These are phyloP conservation scores for Theonella swinhoei DNA, from an alignment of 37 sponge, comb jelly and placozoan species.

Conservation along the genomic window DNA sequence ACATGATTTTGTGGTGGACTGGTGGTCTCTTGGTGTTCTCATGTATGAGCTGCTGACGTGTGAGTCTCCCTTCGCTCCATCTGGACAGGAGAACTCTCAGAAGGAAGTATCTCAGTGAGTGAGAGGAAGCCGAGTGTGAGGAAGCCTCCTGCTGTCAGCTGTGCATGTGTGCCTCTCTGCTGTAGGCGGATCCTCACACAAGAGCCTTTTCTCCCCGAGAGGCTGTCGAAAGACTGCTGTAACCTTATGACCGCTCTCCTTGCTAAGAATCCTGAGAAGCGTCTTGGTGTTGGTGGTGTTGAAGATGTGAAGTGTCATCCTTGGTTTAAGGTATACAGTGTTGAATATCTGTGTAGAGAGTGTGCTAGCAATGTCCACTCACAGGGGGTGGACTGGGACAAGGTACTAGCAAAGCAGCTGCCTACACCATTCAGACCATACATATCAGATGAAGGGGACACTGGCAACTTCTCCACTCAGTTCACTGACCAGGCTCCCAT, in stretches of 20 bases:
- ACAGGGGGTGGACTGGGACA: conserved; percentile 74
- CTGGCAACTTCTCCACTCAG: conserved; percentile 92
- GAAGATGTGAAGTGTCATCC: conserved; percentile 80
- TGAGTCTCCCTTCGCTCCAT: conserved; percentile 89
- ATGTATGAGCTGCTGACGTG: conserved; percentile 92
- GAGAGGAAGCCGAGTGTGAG: not conserved
- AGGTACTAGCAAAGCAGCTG: conserved; percentile 66
- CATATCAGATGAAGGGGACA: conserved; percentile 83
- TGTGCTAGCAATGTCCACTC: not conserved
- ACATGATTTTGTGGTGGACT: conserved; percentile 80
- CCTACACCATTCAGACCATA: conserved; percentile 85
- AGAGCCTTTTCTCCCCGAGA: not conserved
- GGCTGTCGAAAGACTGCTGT: not conserved
- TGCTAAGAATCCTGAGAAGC: conserved; percentile 68
- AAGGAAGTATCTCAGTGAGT: conserved; percentile 64
- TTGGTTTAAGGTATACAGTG: conserved; percentile 86
- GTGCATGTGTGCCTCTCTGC: not conserved
- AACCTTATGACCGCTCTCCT: conserved; percentile 53
- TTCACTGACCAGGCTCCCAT: conserved; percentile 84
- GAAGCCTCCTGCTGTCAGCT: not conserved
- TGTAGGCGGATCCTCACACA: not conserved
- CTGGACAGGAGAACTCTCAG: conserved; percentile 74
- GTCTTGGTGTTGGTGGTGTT: conserved; percentile 85
- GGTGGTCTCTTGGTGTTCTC: conserved; percentile 98
- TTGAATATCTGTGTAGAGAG: not conserved